phyloP scores from a whole-genome alignment of 92 coral and sea anemone species.

The Galaxea fascicularis region DNA sequence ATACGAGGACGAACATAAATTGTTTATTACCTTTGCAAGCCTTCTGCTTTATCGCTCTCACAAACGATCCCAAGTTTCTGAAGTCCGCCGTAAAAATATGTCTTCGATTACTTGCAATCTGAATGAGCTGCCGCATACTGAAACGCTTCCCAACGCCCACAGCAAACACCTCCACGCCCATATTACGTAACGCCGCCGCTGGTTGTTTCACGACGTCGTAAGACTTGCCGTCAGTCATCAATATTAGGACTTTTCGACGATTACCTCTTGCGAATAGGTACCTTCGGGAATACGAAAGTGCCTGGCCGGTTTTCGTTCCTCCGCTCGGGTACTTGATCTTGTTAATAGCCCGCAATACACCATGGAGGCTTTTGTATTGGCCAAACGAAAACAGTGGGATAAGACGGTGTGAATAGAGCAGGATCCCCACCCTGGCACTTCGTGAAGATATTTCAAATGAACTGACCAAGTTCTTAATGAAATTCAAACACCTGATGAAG shows the following conservation, averaged over 20 bases:
- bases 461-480: slow-evolving; percentile 75
- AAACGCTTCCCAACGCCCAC: slow-evolving; percentile 77
- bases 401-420: slow-evolving; percentile 69
- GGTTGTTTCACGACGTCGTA: slow-evolving; percentile 73
- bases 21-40: slow-evolving; percentile 85
- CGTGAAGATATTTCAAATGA: slow-evolving; percentile 71
- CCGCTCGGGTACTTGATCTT: slow-evolving; percentile 77
- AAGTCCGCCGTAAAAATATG: slow-evolving; percentile 72
- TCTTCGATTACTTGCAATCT: slow-evolving; percentile 72
- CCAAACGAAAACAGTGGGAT: slow-evolving; percentile 63
- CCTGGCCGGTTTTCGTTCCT: slow-evolving; percentile 88
- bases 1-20: too few relatives aligned
- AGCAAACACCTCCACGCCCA: slow-evolving; percentile 72
- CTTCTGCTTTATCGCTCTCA: slow-evolving; percentile 75
- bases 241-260: slow-evolving; percentile 57
- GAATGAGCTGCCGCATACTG: slow-evolving; percentile 66
- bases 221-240: slow-evolving; percentile 87
- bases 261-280: slow-evolving; percentile 68
- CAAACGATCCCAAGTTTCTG: slow-evolving; percentile 62
- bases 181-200: slow-evolving; percentile 65
- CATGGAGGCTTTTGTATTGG: slow-evolving; percentile 34
- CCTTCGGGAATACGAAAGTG: slow-evolving; percentile 65
- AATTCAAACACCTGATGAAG: slow-evolving; percentile 68
- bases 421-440: slow-evolving; percentile 74
- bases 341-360: slow-evolving; percentile 63